Base-by-base conservation (phyloP, 2,888 invertebrate genomes). In the Papilio protenor region DNA sequence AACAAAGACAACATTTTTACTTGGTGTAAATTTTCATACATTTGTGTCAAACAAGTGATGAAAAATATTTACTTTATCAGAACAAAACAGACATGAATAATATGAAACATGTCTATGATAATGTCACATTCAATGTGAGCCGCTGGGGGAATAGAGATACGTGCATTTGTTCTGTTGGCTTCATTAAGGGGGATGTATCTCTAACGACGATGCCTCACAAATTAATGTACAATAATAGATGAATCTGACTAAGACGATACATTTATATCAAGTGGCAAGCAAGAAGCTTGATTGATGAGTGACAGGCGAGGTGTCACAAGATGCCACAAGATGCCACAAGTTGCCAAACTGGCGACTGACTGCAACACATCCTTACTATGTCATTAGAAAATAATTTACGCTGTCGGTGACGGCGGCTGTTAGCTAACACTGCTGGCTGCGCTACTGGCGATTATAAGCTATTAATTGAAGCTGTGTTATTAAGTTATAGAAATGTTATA, bases 321-420 rank as follows among this genome's bases (percentile, higher is more conserved):
- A 10, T 57, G 55, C n/a, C 49, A 49, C 23, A 49, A 40, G 55
- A 10, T 57, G 55, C 14, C 40, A 47, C 8, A 40, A 40, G 40
- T 40, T 40, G 40, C 40, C 40, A 23, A 70, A 33, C 12, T 21
- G 47, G 4, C 47, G 70, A 5, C 70, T 70, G 40, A 57, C 21
- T 59, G 57, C 57, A 59, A 59, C 21, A 57, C 21, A 12, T 59
- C 12, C 5, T 61, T 61, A 72, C 55, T 55, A 27, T 55, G 55
- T 33, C 40, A 72, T 72, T 72, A 55, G 52, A 55, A 72, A 55
- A 72, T 55, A 55, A 72, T 72, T 55, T 45, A 40, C n/a, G 2
- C 0, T 18, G 18, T n/a, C 3, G 16, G 66, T 66, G 66, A 45
- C 45, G 69, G 21, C 57, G 57, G 69, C 45, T 10, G 40, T 33